Conservation (phyloP, 1,140 invertebrate genomes). For the Cotesia vestalis region DNA sequence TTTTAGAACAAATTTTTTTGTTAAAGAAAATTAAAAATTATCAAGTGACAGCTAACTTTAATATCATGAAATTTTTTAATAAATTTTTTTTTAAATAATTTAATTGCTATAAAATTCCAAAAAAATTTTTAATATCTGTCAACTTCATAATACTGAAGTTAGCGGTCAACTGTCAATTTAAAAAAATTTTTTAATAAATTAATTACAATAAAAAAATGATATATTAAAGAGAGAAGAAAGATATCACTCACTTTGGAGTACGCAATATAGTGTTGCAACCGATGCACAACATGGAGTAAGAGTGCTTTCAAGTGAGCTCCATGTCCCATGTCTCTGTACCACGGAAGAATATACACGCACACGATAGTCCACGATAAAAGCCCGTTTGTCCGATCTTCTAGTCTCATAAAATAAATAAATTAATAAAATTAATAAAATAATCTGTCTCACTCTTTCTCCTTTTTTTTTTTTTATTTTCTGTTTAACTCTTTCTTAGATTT, state of each 20-base stretch:
- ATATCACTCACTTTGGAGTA: constrained; percentile 58
- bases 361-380: neutral
- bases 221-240: constrained; percentile 38
- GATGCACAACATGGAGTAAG: constrained; percentile 60
- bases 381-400: neutral
- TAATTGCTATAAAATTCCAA: too few species aligned
- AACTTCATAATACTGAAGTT: too few species aligned
- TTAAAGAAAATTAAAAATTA: too few species aligned
- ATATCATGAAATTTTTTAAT: too few species aligned
- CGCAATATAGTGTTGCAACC: constrained; percentile 55
- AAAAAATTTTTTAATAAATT: too few species aligned
- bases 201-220: too few species aligned
- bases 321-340: constrained; percentile 15
- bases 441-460: neutral
- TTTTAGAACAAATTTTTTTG: too few species aligned
- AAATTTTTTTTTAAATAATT: too few species aligned
- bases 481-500: neutral
- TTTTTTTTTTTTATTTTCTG: neutral
- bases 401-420: too few species aligned
- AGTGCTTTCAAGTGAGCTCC: constrained; percentile 50
- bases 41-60: too few species aligned
- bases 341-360: constrained; percentile 16
- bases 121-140: too few species aligned
- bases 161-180: too few species aligned
- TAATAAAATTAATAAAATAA: neutral